Conservation (phyloP, 2,888 invertebrate species). For the Lithodes maja region DNA sequence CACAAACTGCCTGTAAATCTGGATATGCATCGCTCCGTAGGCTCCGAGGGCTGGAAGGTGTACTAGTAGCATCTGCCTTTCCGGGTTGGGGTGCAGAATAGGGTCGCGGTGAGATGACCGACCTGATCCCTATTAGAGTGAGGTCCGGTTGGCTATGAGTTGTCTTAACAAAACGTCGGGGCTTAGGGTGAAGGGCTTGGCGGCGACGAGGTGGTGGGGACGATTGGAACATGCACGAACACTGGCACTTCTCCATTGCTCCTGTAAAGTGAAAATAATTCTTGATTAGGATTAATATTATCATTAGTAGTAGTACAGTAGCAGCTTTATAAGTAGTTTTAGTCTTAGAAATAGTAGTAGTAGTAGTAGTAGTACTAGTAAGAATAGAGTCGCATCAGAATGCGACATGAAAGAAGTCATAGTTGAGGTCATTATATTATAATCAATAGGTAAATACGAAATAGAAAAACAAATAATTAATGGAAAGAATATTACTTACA, state of each 20-base stretch:
- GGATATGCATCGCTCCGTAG: neutral
- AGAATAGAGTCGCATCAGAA: too few relatives aligned
- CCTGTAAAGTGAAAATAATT: neutral
- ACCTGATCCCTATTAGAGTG: constrained; percentile 41
- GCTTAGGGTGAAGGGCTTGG: neutral
- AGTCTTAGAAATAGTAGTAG: too few relatives aligned
- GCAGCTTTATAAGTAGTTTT: too few relatives aligned
- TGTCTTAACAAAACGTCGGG: neutral
- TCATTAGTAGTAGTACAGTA: too few relatives aligned
- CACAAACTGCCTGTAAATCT: neutral
- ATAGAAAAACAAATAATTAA: too few relatives aligned
- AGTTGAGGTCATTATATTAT: too few relatives aligned
- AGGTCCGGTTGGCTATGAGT: constrained; percentile 45
- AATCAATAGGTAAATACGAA: too few relatives aligned
- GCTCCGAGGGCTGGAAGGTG: neutral
- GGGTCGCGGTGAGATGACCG: constrained; percentile 36
- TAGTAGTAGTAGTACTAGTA: too few relatives aligned
- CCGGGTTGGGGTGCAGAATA: constrained; percentile 35
- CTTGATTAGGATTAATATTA: neutral
- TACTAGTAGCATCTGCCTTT: neutral
- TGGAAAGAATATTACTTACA: too few relatives aligned
- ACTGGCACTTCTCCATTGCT: neutral
- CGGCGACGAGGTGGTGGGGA: neutral
- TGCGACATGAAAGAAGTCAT: too few relatives aligned
- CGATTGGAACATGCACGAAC: neutral